Evolutionary conservation across 2,888 invertebrate genomes (phyloP).

Genomic region (Atherix ibis): DNA sequence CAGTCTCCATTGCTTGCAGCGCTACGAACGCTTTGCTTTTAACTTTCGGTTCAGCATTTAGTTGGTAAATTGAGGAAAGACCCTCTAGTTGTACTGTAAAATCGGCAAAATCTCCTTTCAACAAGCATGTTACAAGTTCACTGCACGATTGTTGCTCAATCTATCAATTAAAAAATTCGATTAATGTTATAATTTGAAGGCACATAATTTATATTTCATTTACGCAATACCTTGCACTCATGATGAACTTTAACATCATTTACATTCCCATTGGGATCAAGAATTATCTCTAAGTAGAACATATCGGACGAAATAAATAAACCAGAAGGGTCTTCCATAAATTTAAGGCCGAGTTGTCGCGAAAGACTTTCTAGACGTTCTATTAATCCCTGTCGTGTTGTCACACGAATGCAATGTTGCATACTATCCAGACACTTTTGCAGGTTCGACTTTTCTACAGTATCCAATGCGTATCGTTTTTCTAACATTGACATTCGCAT

Average conservation of each 20-base stretch:
- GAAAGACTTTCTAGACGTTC: constrained; percentile 84
- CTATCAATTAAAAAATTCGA: no score
- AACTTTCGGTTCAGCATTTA: constrained; percentile 87
- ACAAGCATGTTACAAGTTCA: constrained; percentile 70
- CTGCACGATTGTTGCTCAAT: constrained; percentile 70
- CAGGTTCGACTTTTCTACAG: constrained; percentile 66
- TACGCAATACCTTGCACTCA: constrained; percentile 53
- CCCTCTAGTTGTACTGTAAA: constrained; percentile 88
- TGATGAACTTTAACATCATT: constrained; percentile 85
- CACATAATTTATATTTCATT: neutral
- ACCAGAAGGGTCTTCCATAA: constrained; percentile 67
- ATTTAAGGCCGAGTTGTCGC: constrained; percentile 78
- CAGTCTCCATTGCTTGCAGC: constrained; percentile 78
- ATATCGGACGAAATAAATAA: constrained; percentile 89
- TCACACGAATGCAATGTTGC: constrained; percentile 87
- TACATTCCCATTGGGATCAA: constrained; percentile 69
- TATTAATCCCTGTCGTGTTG: constrained; percentile 77
- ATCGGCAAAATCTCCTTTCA: constrained; percentile 76
- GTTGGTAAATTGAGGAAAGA: constrained; percentile 77
- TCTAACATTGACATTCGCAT: constrained; percentile 77
- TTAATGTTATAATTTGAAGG: no score
- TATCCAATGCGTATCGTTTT: constrained; percentile 75
- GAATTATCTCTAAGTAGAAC: constrained; percentile 85
- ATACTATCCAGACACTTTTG: constrained; percentile 84
- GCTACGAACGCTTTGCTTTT: constrained; percentile 89